These are phyloP conservation scores for Sarcophaga variegata DNA, from an alignment of 2,888 invertebrate genomes.

Conservation along the genomic window DNA sequence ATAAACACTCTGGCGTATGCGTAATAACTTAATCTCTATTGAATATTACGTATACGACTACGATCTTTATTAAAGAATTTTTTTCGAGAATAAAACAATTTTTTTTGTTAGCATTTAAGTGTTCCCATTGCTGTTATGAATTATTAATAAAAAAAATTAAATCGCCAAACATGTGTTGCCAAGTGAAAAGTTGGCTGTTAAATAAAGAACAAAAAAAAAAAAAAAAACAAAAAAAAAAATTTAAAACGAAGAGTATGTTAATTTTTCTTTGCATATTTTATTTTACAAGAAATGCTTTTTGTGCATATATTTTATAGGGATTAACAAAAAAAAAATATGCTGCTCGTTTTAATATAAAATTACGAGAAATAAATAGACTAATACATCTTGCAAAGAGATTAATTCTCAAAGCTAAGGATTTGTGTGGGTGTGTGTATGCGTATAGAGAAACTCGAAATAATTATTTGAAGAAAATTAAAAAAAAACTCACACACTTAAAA, in stretches of 20 bases:
- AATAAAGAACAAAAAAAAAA: not conserved
- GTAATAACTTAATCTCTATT: no score
- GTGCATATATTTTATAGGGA: not conserved
- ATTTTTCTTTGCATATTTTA: not conserved
- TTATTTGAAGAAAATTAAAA: not conserved
- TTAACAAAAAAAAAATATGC: not conserved
- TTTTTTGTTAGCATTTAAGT: not conserved
- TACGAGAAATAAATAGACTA: not conserved
- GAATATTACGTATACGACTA: no score
- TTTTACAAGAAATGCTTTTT: not conserved
- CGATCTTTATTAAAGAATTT: not conserved
- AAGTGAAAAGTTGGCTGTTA: not conserved
- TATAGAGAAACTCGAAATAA: not conserved
- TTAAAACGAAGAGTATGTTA: not conserved
- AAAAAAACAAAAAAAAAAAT: not conserved
- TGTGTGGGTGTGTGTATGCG: not conserved
- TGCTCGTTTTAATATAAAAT: not conserved
- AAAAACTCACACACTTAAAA: not conserved
- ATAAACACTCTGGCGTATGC: no score
- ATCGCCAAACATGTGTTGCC: not conserved
- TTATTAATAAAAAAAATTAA: not conserved
- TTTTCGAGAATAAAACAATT: not conserved
- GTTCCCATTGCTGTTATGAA: not conserved
- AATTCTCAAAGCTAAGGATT: not conserved
- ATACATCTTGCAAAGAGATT: not conserved